These are phyloP conservation scores for Acleris emargana DNA, from an alignment of 2,888 invertebrate species.

Conservation along the genomic window DNA sequence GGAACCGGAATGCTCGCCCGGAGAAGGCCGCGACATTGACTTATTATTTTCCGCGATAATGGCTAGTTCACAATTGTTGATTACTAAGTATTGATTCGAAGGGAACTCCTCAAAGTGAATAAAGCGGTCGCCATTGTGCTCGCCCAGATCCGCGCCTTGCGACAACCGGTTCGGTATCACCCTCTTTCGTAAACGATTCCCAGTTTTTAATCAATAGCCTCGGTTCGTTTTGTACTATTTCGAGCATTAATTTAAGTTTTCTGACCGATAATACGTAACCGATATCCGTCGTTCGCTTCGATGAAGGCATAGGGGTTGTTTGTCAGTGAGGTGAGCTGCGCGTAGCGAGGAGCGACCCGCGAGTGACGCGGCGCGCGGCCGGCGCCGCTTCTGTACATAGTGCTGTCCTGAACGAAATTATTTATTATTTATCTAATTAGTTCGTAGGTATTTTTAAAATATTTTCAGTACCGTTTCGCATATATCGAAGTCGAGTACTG, in stretches of 20 bases:
- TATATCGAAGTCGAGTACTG: slow-evolving; percentile 20
- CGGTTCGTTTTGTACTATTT: slow-evolving; percentile 50
- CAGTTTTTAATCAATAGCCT: slow-evolving; percentile 52
- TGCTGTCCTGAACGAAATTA: slow-evolving; percentile 73
- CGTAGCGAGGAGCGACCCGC: slow-evolving; percentile 50
- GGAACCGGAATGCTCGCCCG: slow-evolving; percentile 51
- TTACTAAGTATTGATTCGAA: slow-evolving; percentile 67
- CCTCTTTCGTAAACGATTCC: slow-evolving; percentile 58
- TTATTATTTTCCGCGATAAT: slow-evolving; percentile 68
- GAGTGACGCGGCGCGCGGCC: slow-evolving; percentile 56
- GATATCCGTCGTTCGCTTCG: slow-evolving; percentile 44
- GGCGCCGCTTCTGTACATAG: slow-evolving; percentile 79
- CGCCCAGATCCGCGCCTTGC: slow-evolving; percentile 58
- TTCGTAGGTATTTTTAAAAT: slow-evolving; percentile 51
- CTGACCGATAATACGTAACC: slow-evolving; percentile 47
- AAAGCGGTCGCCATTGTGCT: slow-evolving; percentile 57
- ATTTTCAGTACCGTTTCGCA: slow-evolving; percentile 19
- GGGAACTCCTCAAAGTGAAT: slow-evolving; percentile 54
- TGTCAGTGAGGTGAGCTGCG: slow-evolving; percentile 58
- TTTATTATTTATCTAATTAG: slow-evolving; percentile 79
- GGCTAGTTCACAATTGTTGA: slow-evolving; percentile 68
- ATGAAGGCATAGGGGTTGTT: slow-evolving; percentile 58
- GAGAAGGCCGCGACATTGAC: slow-evolving; percentile 70
- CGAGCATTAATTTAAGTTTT: slow-evolving; percentile 47
- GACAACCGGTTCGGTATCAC: slow-evolving; percentile 67